Evolutionary conservation across 2,888 invertebrate genomes (phyloP).

Genomic region (Yponomeuta evonymella): DNA sequence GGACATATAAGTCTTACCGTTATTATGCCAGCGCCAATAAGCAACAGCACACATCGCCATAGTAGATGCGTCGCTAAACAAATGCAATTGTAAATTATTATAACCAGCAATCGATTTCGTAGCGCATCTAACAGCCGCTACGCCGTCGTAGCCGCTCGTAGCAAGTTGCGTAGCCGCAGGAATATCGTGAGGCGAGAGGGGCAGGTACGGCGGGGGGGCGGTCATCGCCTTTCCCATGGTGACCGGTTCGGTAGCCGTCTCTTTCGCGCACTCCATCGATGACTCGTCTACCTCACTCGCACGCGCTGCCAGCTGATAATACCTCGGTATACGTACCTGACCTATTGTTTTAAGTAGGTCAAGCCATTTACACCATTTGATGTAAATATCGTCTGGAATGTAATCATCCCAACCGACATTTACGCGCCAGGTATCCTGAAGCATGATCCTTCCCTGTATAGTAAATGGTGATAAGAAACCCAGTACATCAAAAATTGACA

Average conservation of each 20-base stretch:
- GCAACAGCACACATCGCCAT: constrained; percentile 20
- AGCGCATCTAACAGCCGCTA: background rate
- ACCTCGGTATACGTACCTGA: background rate
- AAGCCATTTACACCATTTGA: no score
- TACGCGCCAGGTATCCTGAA: no score
- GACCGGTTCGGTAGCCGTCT: background rate
- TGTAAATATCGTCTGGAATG: no score
- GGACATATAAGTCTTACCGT: background rate
- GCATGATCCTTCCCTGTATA: no score
- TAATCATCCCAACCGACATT: no score
- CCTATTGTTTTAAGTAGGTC: no score
- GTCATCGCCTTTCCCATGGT: background rate
- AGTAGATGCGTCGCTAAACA: constrained; percentile 22
- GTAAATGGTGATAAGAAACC: no score
- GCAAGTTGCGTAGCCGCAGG: background rate
- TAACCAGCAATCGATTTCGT: background rate
- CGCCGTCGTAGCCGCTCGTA: background rate
- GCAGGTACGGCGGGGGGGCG: no score
- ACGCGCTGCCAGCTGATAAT: background rate
- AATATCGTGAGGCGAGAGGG: no score
- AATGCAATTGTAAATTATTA: constrained; percentile 17
- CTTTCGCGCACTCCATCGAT: no score
- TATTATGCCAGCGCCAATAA: constrained; percentile 16
- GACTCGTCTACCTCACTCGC: background rate
- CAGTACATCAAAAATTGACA: no score